phyloP scores from a whole-genome alignment of 2,888 invertebrate genomes.

The Orthosia incerta region DNA sequence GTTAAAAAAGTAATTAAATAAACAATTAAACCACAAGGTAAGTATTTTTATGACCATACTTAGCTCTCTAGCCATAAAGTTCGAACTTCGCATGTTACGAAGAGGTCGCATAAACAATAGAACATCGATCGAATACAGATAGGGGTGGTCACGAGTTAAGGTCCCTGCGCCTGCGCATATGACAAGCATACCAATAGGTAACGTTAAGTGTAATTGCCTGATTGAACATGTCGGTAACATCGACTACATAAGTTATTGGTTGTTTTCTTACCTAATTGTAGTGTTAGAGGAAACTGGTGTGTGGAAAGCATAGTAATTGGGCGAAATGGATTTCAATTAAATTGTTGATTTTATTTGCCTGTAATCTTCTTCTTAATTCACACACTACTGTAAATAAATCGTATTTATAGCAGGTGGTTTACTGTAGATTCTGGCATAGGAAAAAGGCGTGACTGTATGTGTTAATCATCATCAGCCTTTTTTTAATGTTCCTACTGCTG shows the following conservation, averaged over 20 bases:
- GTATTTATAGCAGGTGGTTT: too few relatives aligned
- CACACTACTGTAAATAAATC: too few relatives aligned
- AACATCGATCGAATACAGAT: constrained; percentile 78
- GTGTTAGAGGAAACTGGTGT: constrained; percentile 32
- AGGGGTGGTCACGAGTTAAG: constrained; percentile 76
- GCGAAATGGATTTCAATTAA: neutral
- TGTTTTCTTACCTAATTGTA: constrained; percentile 52
- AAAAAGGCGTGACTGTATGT: too few relatives aligned
- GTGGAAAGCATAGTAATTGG: constrained; percentile 16
- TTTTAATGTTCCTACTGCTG: too few relatives aligned
- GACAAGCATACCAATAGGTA: constrained; percentile 63
- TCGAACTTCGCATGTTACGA: constrained; percentile 50
- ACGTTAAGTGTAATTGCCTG: constrained; percentile 57
- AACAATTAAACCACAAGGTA: neutral
- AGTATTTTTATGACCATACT: constrained; percentile 13
- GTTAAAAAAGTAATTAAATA: too few relatives aligned
- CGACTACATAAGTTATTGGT: constrained; percentile 37
- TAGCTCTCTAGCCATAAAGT: constrained; percentile 29
- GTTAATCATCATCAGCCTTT: too few relatives aligned
- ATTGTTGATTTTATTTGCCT: neutral
- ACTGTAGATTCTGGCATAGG: too few relatives aligned
- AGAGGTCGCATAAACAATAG: constrained; percentile 59
- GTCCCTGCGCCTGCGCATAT: constrained; percentile 76
- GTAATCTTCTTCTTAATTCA: neutral
- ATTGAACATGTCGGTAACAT: constrained; percentile 46